A percentile compares a stretch with the other conserved stretches of the same genome.
Evolutionary conservation across 2,888 invertebrate species (phyloP).

Genomic region (Blomia tropicalis): DNA sequence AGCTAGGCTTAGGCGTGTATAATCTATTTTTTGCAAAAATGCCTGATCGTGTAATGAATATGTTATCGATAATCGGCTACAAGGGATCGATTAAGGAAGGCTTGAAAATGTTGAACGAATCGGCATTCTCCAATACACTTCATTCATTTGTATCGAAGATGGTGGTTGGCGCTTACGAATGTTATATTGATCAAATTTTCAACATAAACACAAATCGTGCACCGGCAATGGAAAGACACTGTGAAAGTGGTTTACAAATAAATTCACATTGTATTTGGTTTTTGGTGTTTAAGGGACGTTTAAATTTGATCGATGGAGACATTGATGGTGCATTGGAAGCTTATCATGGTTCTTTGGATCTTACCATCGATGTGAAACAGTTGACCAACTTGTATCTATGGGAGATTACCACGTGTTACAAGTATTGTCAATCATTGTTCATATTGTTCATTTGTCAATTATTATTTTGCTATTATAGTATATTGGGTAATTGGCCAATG

Average conservation of each 20-base stretch:
- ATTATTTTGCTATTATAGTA: too few species aligned
- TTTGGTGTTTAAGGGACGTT: slow-evolving; percentile 69
- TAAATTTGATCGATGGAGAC: slow-evolving; percentile 63
- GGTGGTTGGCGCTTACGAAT: slow-evolving; percentile 14
- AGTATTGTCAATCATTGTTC: slow-evolving; percentile 41
- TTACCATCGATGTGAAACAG: slow-evolving; percentile 50
- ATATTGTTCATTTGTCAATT: slow-evolving; percentile 12
- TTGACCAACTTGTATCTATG: slow-evolving; percentile 84
- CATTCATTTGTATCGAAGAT: neutral
- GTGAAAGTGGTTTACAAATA: neutral
- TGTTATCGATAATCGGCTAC: slow-evolving; percentile 18
- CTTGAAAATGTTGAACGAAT: neutral
- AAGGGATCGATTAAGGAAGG: neutral
- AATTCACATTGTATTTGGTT: slow-evolving; percentile 62
- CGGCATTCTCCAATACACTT: neutral
- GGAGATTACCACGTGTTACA: slow-evolving; percentile 80
- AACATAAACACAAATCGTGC: neutral
- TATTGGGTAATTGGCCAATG: slow-evolving; percentile 53
- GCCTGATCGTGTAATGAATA: slow-evolving; percentile 12
- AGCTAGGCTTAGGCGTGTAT: slow-evolving; percentile 81
- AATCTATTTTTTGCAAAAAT: slow-evolving; percentile 47
- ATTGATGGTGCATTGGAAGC: slow-evolving; percentile 50
- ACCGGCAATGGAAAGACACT: neutral
- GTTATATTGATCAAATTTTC: slow-evolving; percentile 20
- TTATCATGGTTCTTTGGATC: slow-evolving; percentile 60